Base-by-base conservation (phyloP, 1,140 invertebrate genomes). In the Aphelinus atriplicis region DNA sequence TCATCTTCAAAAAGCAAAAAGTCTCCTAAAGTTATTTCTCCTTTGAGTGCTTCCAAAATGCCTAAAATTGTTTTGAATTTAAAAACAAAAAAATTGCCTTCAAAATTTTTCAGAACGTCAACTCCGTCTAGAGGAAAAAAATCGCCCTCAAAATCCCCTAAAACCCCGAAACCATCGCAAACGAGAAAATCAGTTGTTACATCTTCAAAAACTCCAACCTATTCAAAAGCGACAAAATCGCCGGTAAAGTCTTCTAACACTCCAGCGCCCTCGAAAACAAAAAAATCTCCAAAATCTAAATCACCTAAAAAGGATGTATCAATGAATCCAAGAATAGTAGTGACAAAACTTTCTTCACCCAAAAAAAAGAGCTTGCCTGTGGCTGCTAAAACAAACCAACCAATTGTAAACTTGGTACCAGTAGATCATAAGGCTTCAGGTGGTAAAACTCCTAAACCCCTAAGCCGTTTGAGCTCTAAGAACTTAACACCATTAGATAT, bases 241-340 rank as follows among this genome's bases (percentile, higher is more conserved):
- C 26, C 26, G 26, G 26, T 26, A 26, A 26, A 26, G 26, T 26
- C 26, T 26, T 61, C 42, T 42, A 66, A 53, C 7, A 64, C 56
- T 53, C 5, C 42, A 45, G 42, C 51, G 42, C 42, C 64, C 46
- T 9, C 7, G 47, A 74, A 68, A 56, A 9, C 4, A 3, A 74
- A 68, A 48, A 75, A 69, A 74, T 68, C 65, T 26, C 50, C 57
- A n/a, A 60, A 50, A 43, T 7, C 5, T 57, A 60, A 60, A 46
- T 42, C 48, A 55, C 55, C 42, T 47, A 68, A 47, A 53, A n/a
- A n/a, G 2, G 5, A 2, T 10, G 58, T 55, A 42, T 57, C 58
- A 1, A 72, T 77, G 7, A 76, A 80, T 71, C 80, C 82, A 56
- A 60, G 75, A 58, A 78, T 82, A 7, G 2, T 81, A 4, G 2